Conservation (phyloP, 2,888 invertebrate species). For the Calameuta pallipes region DNA sequence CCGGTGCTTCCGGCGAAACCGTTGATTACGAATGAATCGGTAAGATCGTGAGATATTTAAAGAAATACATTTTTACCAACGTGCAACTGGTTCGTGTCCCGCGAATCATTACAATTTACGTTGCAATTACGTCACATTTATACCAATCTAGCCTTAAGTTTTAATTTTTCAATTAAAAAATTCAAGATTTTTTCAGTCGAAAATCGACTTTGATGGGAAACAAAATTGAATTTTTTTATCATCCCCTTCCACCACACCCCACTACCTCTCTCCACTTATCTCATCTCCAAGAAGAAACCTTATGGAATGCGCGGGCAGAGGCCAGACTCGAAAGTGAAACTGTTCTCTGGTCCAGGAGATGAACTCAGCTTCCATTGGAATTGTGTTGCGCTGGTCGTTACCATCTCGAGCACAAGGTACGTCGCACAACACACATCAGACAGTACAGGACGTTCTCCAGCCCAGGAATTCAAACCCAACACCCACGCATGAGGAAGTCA, state of each 20-base stretch:
- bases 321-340: slow-evolving; percentile 39
- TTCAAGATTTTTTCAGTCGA: too few species aligned
- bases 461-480: background rate
- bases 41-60: too few species aligned
- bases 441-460: background rate
- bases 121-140: too few species aligned
- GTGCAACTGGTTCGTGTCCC: too few species aligned
- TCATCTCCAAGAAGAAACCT: slow-evolving; percentile 21
- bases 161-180: too few species aligned
- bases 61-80: too few species aligned
- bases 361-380: slow-evolving; percentile 3
- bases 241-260: background rate
- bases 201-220: too few species aligned
- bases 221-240: too few species aligned
- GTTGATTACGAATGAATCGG: too few species aligned
- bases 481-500: slow-evolving; percentile 39
- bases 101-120: too few species aligned
- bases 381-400: slow-evolving; percentile 22
- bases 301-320: slow-evolving; percentile 36
- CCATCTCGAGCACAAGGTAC: slow-evolving; percentile 4
- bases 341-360: slow-evolving; percentile 15
- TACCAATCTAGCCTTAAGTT: too few species aligned
- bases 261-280: background rate
- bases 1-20: too few species aligned
- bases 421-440: background rate